phyloP scores from a whole-genome alignment of 2,113 vertebrate genomes.

The Regulus satrapa region DNA sequence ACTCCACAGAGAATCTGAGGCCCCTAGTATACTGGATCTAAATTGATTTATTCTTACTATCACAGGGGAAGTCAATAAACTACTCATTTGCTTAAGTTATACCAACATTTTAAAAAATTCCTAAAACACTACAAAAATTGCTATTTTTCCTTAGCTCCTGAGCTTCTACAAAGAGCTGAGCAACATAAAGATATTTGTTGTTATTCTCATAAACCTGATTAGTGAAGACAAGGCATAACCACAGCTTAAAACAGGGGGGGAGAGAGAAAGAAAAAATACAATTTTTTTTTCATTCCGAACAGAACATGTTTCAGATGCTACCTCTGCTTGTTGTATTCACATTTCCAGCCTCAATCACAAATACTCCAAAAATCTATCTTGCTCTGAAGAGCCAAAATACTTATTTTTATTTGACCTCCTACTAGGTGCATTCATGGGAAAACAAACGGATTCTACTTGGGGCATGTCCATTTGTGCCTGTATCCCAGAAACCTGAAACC shows the following conservation, averaged over 20 bases:
- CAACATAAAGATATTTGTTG: slow-evolving; percentile 36
- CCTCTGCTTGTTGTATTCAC: slow-evolving; percentile 63
- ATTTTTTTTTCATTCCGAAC: slow-evolving; percentile 14
- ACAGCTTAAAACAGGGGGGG: not conserved
- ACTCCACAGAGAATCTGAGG: slow-evolving; percentile 17
- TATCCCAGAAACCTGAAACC: slow-evolving; percentile 59
- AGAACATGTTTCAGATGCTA: slow-evolving; percentile 61
- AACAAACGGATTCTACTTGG: slow-evolving; percentile 59
- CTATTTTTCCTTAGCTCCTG: slow-evolving; percentile 12
- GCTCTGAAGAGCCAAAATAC: slow-evolving; percentile 64
- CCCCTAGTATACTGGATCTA: not conserved
- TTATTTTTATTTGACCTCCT: slow-evolving; percentile 72
- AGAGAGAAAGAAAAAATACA: slow-evolving; percentile 36
- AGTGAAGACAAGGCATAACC: slow-evolving; percentile 38
- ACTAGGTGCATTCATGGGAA: slow-evolving; percentile 61
- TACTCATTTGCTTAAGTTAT: not conserved
- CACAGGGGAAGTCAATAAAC: slow-evolving; percentile 7
- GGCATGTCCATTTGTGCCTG: slow-evolving; percentile 52
- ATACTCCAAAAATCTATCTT: slow-evolving; percentile 65
- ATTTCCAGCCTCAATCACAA: slow-evolving; percentile 59
- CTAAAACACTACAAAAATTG: not conserved
- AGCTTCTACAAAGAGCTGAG: slow-evolving; percentile 32
- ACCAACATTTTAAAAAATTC: not conserved
- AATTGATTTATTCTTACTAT: slow-evolving; percentile 31
- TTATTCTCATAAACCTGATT: slow-evolving; percentile 51